phyloP scores from a whole-genome alignment of 2,113 vertebrate species.

The Planiliza haematocheilus region DNA sequence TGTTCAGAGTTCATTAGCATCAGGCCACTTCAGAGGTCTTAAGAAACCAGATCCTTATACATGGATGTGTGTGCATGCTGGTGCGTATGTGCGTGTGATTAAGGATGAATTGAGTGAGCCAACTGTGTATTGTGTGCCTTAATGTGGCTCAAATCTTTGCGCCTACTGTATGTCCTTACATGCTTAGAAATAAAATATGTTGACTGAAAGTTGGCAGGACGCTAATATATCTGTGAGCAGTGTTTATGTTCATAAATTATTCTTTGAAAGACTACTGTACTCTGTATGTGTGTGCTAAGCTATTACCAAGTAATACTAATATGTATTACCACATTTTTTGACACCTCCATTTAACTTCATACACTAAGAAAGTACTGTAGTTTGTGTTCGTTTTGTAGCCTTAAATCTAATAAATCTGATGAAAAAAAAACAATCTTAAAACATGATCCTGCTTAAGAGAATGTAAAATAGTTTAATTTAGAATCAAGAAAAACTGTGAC shows the following conservation, averaged over 20 bases:
- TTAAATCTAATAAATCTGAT: too few species aligned
- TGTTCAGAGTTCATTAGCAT: conserved; percentile 76
- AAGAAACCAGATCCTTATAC: conserved; percentile 59
- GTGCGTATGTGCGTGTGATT: conserved; percentile 17
- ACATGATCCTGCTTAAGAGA: too few species aligned
- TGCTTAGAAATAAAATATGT: background rate
- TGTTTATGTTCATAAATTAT: conserved; percentile 13
- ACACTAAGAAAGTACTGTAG: too few species aligned
- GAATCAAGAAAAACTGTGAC: too few species aligned
- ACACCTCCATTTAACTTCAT: too few species aligned
- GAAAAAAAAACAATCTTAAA: too few species aligned
- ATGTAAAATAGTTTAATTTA: too few species aligned
- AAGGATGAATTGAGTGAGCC: conserved; percentile 17
- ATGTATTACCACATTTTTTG: background rate
- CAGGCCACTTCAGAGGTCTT: conserved; percentile 70
- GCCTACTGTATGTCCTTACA: background rate
- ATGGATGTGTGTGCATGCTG: conserved; percentile 18
- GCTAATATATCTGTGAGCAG: background rate
- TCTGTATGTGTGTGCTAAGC: background rate
- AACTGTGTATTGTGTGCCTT: conserved; percentile 21
- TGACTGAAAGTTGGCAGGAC: conserved; percentile 1
- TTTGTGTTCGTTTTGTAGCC: too few species aligned
- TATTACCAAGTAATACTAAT: background rate
- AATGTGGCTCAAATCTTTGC: too few species aligned
- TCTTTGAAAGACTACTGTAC: conserved; percentile 12